Percentiles rank a stretch among this genome's conserved stretches.
These are phyloP conservation scores for Vicugna pacos DNA, from an alignment of 2,113 vertebrate genomes.

Conservation along the genomic window DNA sequence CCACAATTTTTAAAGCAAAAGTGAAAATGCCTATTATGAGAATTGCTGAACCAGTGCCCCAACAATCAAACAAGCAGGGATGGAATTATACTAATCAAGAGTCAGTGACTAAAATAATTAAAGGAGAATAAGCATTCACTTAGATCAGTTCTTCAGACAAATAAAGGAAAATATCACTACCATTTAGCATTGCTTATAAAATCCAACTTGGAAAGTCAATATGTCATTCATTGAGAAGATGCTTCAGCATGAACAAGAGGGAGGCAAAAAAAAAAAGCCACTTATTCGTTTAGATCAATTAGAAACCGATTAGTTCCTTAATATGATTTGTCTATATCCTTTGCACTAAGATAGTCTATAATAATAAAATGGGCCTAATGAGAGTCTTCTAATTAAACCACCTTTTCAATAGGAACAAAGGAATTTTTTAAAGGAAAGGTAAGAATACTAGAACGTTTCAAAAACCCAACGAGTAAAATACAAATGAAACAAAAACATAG, in stretches of 20 bases:
- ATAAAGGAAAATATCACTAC: constrained; percentile 18
- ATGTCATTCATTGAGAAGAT: constrained; percentile 26
- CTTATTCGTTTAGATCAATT: constrained; percentile 13
- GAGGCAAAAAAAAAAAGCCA: neutral
- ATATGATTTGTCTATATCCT: neutral
- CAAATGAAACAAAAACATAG: neutral
- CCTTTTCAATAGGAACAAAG: neutral
- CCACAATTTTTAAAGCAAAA: constrained; percentile 41
- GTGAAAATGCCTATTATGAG: constrained; percentile 7
- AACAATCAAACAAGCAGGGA: neutral
- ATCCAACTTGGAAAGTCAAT: constrained; percentile 54
- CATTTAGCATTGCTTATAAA: neutral
- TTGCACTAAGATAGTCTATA: neutral
- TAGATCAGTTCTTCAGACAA: constrained; percentile 22
- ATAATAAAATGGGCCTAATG: neutral
- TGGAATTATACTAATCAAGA: constrained; percentile 34
- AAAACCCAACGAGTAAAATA: neutral
- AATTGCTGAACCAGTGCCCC: neutral
- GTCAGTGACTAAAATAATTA: constrained; percentile 33
- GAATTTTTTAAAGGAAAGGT: neutral
- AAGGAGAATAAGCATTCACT: neutral
- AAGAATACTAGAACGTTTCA: neutral
- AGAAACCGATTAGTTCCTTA: neutral
- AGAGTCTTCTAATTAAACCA: neutral
- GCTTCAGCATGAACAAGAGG: neutral